These are phyloP conservation scores for Nymphalis polychloros DNA, from an alignment of 2,888 invertebrate genomes.

Conservation along the genomic window DNA sequence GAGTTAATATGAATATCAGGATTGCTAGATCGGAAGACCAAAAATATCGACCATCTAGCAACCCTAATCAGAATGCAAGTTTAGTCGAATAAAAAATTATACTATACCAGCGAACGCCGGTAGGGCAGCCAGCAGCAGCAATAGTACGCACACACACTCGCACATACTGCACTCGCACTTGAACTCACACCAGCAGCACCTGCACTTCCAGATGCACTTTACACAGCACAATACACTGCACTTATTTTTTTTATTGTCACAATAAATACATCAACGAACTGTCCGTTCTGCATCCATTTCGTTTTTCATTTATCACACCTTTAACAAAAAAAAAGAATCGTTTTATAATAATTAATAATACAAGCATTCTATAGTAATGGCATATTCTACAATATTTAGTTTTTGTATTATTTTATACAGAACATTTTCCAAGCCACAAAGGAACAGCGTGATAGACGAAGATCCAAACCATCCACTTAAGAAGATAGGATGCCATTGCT, in stretches of 20 bases:
- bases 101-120: slow-evolving; percentile 59
- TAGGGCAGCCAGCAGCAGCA: slow-evolving; percentile 58
- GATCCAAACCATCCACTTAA: too few relatives aligned
- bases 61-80: neutral
- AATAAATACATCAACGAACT: neutral
- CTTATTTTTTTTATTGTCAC: neutral
- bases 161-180: slow-evolving; percentile 36
- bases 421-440: too few relatives aligned
- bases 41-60: too few relatives aligned
- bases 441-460: too few relatives aligned
- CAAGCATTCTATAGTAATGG: too few relatives aligned
- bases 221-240: slow-evolving; percentile 12
- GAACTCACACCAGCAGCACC: slow-evolving; percentile 32
- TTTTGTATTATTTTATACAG: too few relatives aligned
- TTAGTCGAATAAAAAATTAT: neutral
- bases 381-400: too few relatives aligned
- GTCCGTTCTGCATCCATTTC: neutral
- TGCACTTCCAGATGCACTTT: neutral
- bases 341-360: too few relatives aligned
- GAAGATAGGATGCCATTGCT: too few relatives aligned
- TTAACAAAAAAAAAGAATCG: slow-evolving; percentile 1
- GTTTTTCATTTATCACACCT: slow-evolving; percentile 2
- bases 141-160: slow-evolving; percentile 44
- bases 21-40: too few relatives aligned
- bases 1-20: too few relatives aligned